Base-by-base conservation (phyloP, 2,797 vertebrate genomes). In the Chelon labrosus region DNA sequence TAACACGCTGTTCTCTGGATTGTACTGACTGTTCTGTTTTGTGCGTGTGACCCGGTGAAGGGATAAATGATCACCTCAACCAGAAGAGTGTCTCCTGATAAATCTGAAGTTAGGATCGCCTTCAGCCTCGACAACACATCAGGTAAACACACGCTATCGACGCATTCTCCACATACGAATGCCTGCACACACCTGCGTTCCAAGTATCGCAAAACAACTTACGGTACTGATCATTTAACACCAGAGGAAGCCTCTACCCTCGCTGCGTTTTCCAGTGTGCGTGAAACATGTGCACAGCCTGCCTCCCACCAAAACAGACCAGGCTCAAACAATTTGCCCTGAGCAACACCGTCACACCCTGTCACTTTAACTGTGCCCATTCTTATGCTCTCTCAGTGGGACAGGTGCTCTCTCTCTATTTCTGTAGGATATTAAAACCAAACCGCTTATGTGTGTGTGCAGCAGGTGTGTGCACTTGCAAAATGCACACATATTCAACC, bases 61-160 rank as follows among this genome's bases (percentile, higher is more conserved):
- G 97, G 94, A 97, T 97, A 97, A 96, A 99, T 99, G 98, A 97
- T 99, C 95, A 98, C 96, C 94, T 97, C 97, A 91, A 95, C 97
- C 85, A 94, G 97, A 94, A 95, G 97, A 93, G 94, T 98, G 91
- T 95, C 97, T 92, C 96, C 96, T 76, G 97, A 98, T 91, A 97
- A 97, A 94, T 96, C 95, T 80, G 94, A 95, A 94, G 96, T 99
- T 85, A 94, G 96, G 93, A 99, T 99, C 74, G 96, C 97, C 91
- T 98, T 99, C 95, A 99, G 97, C 93, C 96, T 99, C 35, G 95
- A 94, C 82, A 90, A 96, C 72, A 92, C 95, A 79, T 85, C 96
- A 96, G 97, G 98, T 98, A 95, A 71, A 66, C 53, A 55, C 63
- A 69, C 54, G 16, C 41, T 16, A 14, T 14, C 41, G 13, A 14